phyloP scores from a whole-genome alignment of 2,113 vertebrate species.

The Recurvirostra avosetta region DNA sequence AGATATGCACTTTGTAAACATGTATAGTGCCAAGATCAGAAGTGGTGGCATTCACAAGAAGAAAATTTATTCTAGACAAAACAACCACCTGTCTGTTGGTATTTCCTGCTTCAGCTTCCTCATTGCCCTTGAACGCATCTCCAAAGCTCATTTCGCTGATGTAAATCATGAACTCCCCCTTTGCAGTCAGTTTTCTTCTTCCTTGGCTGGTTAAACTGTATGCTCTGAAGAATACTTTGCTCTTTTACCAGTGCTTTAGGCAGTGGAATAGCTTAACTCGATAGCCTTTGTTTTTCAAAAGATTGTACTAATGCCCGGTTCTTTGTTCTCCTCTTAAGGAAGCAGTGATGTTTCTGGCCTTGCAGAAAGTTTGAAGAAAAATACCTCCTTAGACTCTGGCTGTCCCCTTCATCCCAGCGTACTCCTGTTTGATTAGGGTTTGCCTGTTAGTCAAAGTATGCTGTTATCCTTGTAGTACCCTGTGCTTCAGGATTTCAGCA shows the following conservation, averaged over 20 bases:
- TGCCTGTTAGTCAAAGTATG: neutral
- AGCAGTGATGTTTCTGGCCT: neutral
- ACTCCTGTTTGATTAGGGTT: neutral
- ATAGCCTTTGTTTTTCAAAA: neutral
- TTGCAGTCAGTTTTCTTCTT: neutral
- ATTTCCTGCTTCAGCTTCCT: constrained; percentile 23
- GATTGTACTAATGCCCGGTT: neutral
- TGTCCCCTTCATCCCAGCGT: neutral
- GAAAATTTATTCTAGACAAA: neutral
- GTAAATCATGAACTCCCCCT: neutral
- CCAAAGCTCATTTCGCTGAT: neutral
- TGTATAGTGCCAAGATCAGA: neutral
- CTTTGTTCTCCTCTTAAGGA: neutral
- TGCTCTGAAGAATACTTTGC: neutral
- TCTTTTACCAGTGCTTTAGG: neutral
- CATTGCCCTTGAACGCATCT: neutral
- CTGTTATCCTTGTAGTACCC: neutral
- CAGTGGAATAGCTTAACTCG: neutral
- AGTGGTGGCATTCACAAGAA: neutral
- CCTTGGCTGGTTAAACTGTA: neutral
- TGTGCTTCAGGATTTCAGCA: neutral
- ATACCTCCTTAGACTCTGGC: neutral
- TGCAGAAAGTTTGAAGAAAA: neutral
- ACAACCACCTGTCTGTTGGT: neutral
- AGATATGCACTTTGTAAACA: neutral